phyloP scores from a whole-genome alignment of 2,113 vertebrate genomes.

The Cinclus cinclus region DNA sequence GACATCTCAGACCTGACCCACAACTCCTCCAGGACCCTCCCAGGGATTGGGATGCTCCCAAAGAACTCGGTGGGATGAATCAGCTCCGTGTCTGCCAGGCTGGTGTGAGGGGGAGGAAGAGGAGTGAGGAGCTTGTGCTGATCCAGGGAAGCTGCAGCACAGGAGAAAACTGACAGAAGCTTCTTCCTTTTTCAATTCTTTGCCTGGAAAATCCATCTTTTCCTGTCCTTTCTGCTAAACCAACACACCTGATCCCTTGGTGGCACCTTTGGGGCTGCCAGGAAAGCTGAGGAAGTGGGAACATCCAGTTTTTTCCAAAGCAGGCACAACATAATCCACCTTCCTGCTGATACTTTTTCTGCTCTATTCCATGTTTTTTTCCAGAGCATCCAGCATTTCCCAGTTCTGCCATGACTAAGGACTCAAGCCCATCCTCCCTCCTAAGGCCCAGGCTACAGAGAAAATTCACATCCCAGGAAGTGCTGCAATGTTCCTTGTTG shows the following conservation, averaged over 20 bases:
- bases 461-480: not conserved
- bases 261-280: not conserved
- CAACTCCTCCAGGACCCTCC: not conserved
- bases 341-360: not conserved
- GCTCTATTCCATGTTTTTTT: not conserved
- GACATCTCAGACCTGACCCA: not conserved
- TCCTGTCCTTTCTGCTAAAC: not conserved
- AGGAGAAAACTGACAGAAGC: not conserved
- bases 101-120: conserved; percentile 31
- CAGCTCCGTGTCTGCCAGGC: not conserved
- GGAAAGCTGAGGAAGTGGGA: not conserved
- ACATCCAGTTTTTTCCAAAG: not conserved
- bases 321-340: not conserved
- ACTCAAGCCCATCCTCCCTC: not conserved
- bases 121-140: not conserved
- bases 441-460: not conserved
- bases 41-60: not conserved
- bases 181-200: not conserved
- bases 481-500: not conserved
- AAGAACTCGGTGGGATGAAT: not conserved
- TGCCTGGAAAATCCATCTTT: not conserved
- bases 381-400: not conserved
- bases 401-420: not conserved
- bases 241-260: not conserved
- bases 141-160: not conserved